Evolutionary conservation across 2,797 vertebrate species (phyloP).

Genomic region (Ispidina picta): DNA sequence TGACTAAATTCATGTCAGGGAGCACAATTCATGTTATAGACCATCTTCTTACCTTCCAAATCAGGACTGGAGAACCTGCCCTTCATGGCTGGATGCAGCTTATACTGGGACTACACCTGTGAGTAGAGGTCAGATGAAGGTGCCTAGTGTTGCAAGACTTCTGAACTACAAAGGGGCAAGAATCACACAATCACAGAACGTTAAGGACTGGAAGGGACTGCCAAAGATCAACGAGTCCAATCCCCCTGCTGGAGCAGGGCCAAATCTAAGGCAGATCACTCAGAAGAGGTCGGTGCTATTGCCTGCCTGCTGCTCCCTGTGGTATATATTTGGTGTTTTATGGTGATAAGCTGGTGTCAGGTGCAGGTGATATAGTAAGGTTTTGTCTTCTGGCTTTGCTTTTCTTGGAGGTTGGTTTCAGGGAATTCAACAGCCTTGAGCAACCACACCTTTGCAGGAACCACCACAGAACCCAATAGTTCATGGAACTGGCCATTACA

Average conservation of each 20-base stretch:
- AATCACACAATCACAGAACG: too few relatives aligned
- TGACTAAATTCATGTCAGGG: neutral
- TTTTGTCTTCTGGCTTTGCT: neutral
- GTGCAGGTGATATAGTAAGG: rapidly evolving
- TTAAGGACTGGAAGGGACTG: too few relatives aligned
- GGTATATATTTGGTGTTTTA: neutral
- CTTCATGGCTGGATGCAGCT: neutral
- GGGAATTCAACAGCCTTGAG: neutral
- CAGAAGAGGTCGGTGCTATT: neutral
- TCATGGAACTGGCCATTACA: neutral
- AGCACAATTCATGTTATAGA: neutral
- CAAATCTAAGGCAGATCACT: too few relatives aligned
- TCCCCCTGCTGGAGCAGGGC: too few relatives aligned
- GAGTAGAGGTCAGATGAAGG: neutral
- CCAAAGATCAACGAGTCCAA: too few relatives aligned
- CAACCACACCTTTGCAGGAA: neutral
- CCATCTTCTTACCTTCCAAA: neutral
- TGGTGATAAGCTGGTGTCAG: neutral
- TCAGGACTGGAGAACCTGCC: neutral
- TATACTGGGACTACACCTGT: rapidly evolving
- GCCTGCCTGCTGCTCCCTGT: neutral
- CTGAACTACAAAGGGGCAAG: neutral
- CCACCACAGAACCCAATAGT: neutral
- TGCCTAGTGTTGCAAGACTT: neutral
- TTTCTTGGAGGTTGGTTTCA: neutral